Evolutionary conservation across 2,888 invertebrate genomes (phyloP).

Genomic region (Zhuqinia jingwanae): DNA sequence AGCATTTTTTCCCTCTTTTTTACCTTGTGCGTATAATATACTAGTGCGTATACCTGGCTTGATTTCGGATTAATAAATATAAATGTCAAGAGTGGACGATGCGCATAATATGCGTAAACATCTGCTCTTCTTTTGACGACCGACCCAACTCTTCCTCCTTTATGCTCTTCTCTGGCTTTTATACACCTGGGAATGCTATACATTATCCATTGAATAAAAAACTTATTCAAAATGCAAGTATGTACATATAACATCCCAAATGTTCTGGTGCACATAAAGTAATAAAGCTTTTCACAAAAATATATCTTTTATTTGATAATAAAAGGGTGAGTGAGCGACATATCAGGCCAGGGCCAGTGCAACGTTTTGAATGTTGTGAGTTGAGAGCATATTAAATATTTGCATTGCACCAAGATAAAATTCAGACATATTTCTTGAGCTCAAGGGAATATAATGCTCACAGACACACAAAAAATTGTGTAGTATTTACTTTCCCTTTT

Average conservation of each 20-base stretch:
- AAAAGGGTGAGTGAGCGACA: conserved; percentile 2
- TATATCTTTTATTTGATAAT: conserved; percentile 1
- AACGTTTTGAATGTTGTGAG: background rate
- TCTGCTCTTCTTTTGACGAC: conserved; percentile 9
- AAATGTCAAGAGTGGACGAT: conserved; percentile 13
- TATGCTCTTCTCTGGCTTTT: no score
- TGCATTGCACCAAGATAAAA: background rate
- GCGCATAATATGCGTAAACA: background rate
- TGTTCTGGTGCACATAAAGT: background rate
- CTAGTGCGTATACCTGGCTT: conserved; percentile 6
- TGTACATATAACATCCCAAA: background rate
- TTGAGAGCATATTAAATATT: conserved; percentile 27
- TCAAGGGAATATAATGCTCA: background rate
- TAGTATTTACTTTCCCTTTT: background rate
- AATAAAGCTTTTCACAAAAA: background rate
- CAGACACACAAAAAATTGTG: no score
- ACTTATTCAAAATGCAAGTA: background rate
- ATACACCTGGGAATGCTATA: conserved; percentile 1
- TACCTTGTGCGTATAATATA: background rate
- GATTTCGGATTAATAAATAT: conserved; percentile 37
- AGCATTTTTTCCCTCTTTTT: background rate
- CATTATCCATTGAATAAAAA: background rate
- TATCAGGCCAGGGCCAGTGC: no score
- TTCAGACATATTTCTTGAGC: background rate
- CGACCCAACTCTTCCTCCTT: background rate